Evolutionary conservation across 2,797 vertebrate species (phyloP).

Genomic region (Betta splendens): DNA sequence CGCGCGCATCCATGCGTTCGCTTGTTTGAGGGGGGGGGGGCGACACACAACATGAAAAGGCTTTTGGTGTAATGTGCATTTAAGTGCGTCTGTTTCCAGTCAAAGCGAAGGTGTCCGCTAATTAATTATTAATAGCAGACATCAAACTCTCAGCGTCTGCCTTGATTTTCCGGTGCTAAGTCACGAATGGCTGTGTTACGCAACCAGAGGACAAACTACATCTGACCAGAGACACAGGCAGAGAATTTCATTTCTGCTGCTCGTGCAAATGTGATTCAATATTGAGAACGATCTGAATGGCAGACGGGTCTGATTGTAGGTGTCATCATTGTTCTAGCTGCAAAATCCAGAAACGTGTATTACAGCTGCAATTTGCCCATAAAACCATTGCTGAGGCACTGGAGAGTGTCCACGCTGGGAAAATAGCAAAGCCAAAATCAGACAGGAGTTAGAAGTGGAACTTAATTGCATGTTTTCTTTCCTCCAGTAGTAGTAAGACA

Average conservation of each 20-base stretch:
- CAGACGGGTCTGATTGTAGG: no score
- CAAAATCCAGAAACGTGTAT: no score
- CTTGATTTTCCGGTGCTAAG: slow-evolving; percentile 42
- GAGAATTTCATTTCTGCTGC: no score
- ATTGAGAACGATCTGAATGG: no score
- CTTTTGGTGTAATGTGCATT: slow-evolving; percentile 65
- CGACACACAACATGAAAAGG: slow-evolving; percentile 51
- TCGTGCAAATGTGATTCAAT: no score
- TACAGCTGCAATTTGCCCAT: background rate
- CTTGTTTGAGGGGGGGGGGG: slow-evolving; percentile 9
- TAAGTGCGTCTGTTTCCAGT: slow-evolving; percentile 33
- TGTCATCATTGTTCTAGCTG: no score
- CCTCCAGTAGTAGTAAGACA: slow-evolving; percentile 1
- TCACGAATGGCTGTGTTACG: slow-evolving; percentile 8
- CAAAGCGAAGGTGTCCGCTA: slow-evolving; percentile 28
- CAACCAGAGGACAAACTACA: slow-evolving; percentile 3
- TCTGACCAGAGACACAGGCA: no score
- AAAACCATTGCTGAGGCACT: no score
- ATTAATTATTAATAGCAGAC: slow-evolving; percentile 62
- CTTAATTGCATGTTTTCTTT: background rate
- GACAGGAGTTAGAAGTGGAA: background rate
- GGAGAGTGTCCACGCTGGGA: background rate
- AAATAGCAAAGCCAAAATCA: background rate
- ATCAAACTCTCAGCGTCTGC: slow-evolving; percentile 20
- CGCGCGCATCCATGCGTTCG: slow-evolving; percentile 46